A percentile compares a stretch with the other conserved stretches of the same genome.
Conservation (phyloP, 2,888 invertebrate species). For the Athalia cordata region DNA sequence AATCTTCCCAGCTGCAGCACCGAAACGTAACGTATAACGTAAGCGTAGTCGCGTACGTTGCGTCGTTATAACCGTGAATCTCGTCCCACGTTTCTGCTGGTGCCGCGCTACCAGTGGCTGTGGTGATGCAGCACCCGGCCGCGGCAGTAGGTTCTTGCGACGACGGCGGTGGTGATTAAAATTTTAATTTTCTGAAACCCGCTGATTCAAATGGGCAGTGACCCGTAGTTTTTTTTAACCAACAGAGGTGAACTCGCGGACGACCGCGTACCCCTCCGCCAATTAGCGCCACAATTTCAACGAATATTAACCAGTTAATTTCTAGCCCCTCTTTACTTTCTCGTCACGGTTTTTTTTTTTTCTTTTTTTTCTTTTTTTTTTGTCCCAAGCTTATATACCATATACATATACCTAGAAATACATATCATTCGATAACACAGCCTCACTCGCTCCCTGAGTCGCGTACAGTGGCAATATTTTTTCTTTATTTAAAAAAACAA, state of each 20-base stretch:
- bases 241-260: conserved; percentile 14
- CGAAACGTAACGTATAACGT: too few relatives aligned
- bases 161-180: conserved; percentile 33
- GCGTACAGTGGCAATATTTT: too few relatives aligned
- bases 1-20: too few relatives aligned
- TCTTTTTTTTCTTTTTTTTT: too few relatives aligned
- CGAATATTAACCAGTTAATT: conserved; percentile 24
- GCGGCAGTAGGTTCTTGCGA: conserved; percentile 6
- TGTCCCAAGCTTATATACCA: too few relatives aligned
- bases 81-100: too few relatives aligned
- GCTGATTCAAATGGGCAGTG: conserved; percentile 41
- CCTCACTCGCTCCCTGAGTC: too few relatives aligned
- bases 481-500: too few relatives aligned
- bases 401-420: too few relatives aligned
- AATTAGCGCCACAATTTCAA: conserved; percentile 26
- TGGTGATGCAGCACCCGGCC: background rate
- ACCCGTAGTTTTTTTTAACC: conserved; percentile 28
- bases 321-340: background rate
- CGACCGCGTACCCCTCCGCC: background rate
- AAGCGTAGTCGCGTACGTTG: too few relatives aligned
- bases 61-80: background rate
- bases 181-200: conserved; percentile 34
- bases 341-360: background rate
- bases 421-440: too few relatives aligned
- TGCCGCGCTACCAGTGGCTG: too few relatives aligned